Conservation (phyloP, 2,888 invertebrate genomes). For the Antheraea assamensis region DNA sequence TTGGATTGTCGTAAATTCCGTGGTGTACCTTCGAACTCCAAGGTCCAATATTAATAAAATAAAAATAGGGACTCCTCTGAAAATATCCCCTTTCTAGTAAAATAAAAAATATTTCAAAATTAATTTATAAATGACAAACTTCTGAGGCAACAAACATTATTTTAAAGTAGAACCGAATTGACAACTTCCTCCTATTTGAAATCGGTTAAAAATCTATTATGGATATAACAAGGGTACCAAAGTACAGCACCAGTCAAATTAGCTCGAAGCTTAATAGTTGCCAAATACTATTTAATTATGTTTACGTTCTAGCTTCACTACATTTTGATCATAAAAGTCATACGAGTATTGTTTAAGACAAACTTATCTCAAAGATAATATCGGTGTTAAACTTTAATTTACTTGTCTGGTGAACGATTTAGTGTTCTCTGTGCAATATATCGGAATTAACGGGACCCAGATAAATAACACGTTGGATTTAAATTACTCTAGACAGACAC, state of each 20-base stretch:
- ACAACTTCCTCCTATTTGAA: too few relatives aligned
- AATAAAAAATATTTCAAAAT: too few relatives aligned
- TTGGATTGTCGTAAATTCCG: too few relatives aligned
- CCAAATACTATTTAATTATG: not conserved
- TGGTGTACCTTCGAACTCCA: too few relatives aligned
- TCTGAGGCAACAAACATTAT: too few relatives aligned
- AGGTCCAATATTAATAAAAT: too few relatives aligned
- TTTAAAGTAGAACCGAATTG: too few relatives aligned
- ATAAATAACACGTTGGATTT: constrained; percentile 6
- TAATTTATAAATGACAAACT: too few relatives aligned
- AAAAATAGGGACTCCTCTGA: too few relatives aligned
- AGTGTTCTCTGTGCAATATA: not conserved
- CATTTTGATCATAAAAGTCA: not conserved
- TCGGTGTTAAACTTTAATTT: not conserved
- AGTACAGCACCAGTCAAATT: not conserved
- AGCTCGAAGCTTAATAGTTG: not conserved
- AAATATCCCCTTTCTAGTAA: too few relatives aligned
- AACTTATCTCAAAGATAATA: not conserved
- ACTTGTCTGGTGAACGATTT: not conserved
- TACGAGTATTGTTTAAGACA: not conserved
- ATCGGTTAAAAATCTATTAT: too few relatives aligned
- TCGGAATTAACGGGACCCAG: not conserved
- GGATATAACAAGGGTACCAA: not conserved
- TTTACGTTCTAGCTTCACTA: not conserved
- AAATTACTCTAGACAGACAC: not conserved